Evolutionary conservation across 2,113 vertebrate genomes (phyloP), one percentile per base, ranked within the genome.

Genomic region (Bungarus multicinctus): DNA sequence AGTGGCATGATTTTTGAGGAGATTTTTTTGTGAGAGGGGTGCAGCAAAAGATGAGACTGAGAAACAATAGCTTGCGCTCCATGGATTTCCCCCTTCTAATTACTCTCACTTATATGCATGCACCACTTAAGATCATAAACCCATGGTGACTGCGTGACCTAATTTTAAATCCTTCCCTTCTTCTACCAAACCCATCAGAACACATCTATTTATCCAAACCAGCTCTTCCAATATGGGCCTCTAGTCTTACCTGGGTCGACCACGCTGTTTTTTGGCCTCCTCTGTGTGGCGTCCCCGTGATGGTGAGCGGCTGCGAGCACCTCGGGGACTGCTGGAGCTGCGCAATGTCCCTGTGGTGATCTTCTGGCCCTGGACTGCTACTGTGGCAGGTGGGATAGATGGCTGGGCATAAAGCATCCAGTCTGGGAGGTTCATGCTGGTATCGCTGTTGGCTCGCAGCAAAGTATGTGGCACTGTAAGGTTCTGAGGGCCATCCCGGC

Each of bases 261-360:
- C 98, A 12, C 98, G 98, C 23, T 98, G 98, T 96, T 99, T 98
- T 87, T 98, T 97, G 92, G 98, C 97, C 12, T 99, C 98, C 96
- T 98, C 96, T 69, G 98, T 97, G 90, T 91, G 98, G 96, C 89
- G 97, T 45, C 98, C 98, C 0, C 98, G 96, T 92, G 99, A 99
- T 0, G 98, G 99, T 27, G 99, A 99, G 53, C 98, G 98, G 1
- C 98, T 99, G 87, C 98, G 97, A 34, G 98, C 98, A 0, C 98
- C 99, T 53, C 99, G 97, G 89, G 99, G 98, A 92, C 98, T 99
- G 97, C 98, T 99, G 97, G 98, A 98, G 95, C 98, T 99, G 60
- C 98, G 98, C 50, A 99, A 94, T 88, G 98, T 99, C 53, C 98
- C 97, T 0, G 94, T 97, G 88, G 98, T 98, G 90, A 98, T 98